Base-by-base conservation (phyloP, 2,797 vertebrate genomes). In the Pipistrellus pygmaeus region DNA sequence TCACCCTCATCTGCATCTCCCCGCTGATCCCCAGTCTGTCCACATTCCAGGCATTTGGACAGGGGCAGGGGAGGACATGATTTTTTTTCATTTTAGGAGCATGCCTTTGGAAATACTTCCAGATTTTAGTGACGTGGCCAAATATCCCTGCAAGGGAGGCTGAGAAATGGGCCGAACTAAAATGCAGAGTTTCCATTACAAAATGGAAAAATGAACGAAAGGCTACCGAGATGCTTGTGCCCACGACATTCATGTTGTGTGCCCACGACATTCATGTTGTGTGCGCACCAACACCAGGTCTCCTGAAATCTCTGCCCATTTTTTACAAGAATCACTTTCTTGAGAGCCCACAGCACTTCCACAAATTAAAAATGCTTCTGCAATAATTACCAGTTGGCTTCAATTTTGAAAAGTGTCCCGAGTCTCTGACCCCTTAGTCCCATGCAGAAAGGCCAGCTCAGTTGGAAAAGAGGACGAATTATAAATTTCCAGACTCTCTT, bases 201-300 rank as follows among this genome's bases (percentile, higher is more conserved):
- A 75, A 35, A 27, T 41, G 15, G 12, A 4, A 44, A 48, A 53
- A 23, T 53, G 77, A 57, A 8, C 48, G 23, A 60, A 77, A 64
- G 53, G 21, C 25, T 6, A 1, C 6, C 0, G 0, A 80, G 55
- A 41, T 32, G 9, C 18, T 68, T 20, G 35, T 5, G 23, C 32
- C 83, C 38, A 41, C 17, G 1, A 5, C 3, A 2, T 21, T 25
- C 51, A 23, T 2, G 7, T 18, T 25, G 20, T 1, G 2, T 32
- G 0, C 1, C 83, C 38, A 41, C 17, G 1, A 5, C 3, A 2
- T 21, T 25, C 51, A 23, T 2, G 7, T 18, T 25, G 20, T 1
- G 2, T 32, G 0, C 1, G 4, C 21, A 20, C 17, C 38, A 73
- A 3, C 46, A 46, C 30, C 85, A 7, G 0, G 11, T 15, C 30